phyloP scores from a whole-genome alignment of 2,888 invertebrate species.

The Macaria liturata region DNA sequence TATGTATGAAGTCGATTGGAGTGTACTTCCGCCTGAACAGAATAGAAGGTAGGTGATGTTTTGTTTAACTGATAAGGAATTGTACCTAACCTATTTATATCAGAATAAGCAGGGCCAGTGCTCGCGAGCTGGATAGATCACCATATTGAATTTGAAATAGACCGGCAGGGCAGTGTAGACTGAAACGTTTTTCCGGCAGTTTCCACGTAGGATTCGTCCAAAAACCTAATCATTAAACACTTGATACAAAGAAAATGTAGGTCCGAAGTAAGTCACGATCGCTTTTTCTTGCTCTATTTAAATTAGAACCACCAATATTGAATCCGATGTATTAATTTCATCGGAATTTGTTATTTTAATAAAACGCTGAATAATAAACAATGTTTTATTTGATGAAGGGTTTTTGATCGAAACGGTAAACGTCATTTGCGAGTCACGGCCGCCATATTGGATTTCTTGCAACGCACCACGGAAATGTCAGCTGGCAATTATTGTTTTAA shows the following conservation, averaged over 20 bases:
- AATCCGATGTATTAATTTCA: too few species aligned
- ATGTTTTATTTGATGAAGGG: slow-evolving; percentile 20
- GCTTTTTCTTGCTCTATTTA: too few species aligned
- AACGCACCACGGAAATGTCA: slow-evolving; percentile 83
- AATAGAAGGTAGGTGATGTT: slow-evolving; percentile 88
- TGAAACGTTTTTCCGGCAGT: slow-evolving; percentile 23
- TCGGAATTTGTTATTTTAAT: too few species aligned
- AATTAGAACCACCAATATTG: too few species aligned
- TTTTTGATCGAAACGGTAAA: slow-evolving; percentile 55
- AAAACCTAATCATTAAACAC: slow-evolving; percentile 15
- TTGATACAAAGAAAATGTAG: too few species aligned
- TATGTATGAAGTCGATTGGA: slow-evolving; percentile 92
- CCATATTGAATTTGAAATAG: neutral
- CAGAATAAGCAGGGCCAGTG: neutral
- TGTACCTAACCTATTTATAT: slow-evolving; percentile 1
- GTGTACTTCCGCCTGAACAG: slow-evolving; percentile 92
- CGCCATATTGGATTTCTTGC: slow-evolving; percentile 82
- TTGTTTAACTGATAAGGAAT: slow-evolving; percentile 12
- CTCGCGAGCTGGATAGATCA: too few species aligned
- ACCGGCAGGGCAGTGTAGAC: slow-evolving; percentile 9
- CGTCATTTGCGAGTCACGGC: slow-evolving; percentile 75
- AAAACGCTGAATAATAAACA: too few species aligned
- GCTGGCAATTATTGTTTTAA: slow-evolving; percentile 74
- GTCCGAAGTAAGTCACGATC: too few species aligned
- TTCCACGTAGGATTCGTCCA: slow-evolving; percentile 15